These are phyloP conservation scores for Auanema sp. DNA, from an alignment of 2,888 invertebrate species.

Conservation along the genomic window DNA sequence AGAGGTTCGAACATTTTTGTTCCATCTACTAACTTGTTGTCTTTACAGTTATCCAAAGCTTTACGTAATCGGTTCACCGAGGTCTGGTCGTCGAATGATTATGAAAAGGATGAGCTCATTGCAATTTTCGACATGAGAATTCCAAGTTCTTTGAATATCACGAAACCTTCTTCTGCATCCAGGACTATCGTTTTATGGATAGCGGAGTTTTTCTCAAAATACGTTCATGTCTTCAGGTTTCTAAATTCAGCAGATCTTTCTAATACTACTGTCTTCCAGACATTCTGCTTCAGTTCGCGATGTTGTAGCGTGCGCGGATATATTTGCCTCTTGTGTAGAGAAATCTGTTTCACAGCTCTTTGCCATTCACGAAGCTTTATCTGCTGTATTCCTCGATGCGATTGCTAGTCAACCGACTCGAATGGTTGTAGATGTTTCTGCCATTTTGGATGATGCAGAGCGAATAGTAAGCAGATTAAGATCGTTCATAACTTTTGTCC, in stretches of 20 bases:
- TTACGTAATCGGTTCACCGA: constrained; percentile 95
- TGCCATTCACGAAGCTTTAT: constrained; percentile 55
- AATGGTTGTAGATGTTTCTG: constrained; percentile 71
- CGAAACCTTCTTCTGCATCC: constrained; percentile 27
- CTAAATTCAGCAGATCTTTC: no score
- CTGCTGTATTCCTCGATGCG: constrained; percentile 84
- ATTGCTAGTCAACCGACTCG: constrained; percentile 88
- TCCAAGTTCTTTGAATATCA: neutral
- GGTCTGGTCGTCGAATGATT: constrained; percentile 87
- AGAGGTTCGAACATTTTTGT: constrained; percentile 71
- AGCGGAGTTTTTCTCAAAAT: constrained; percentile 40
- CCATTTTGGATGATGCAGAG: constrained; percentile 31
- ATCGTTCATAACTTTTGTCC: neutral
- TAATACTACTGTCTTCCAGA: no score
- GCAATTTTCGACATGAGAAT: constrained; percentile 74
- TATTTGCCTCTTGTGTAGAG: constrained; percentile 29
- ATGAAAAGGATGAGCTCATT: constrained; percentile 76
- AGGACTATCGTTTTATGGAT: constrained; percentile 41
- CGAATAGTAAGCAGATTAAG: constrained; percentile 25
- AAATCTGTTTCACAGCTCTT: constrained; percentile 35
- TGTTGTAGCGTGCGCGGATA: constrained; percentile 76
- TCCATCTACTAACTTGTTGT: neutral
- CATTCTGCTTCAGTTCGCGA: constrained; percentile 54
- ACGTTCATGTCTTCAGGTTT: constrained; percentile 46
- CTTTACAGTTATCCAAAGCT: constrained; percentile 81